A percentile compares a stretch with the other conserved stretches of the same genome.
These are phyloP conservation scores for Melanogrammus aeglefinus DNA, from an alignment of 2,797 vertebrate genomes.

Conservation along the genomic window DNA sequence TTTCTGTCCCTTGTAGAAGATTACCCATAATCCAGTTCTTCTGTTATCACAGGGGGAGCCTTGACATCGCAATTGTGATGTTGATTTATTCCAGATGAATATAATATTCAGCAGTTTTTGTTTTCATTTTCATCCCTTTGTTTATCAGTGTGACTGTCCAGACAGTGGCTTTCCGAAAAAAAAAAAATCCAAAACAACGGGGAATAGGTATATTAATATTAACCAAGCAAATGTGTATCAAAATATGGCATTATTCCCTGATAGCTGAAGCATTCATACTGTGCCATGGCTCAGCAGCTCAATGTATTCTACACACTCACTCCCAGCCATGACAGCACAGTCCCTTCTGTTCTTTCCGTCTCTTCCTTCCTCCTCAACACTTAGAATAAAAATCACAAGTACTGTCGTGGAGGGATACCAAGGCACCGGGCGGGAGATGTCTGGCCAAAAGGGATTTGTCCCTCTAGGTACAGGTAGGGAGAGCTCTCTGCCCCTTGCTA, in stretches of 20 bases:
- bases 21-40: background rate
- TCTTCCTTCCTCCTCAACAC: slow-evolving; percentile 61
- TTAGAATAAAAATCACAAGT: slow-evolving; percentile 77
- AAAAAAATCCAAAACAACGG: slow-evolving; percentile 4
- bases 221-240: slow-evolving; percentile 68
- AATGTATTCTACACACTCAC: slow-evolving; percentile 71
- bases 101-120: background rate
- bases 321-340: slow-evolving; percentile 67
- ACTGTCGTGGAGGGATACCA: slow-evolving; percentile 74
- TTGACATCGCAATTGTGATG: background rate
- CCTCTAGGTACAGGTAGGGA: slow-evolving; percentile 84
- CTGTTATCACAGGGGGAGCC: slow-evolving; percentile 2
- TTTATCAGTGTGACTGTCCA: slow-evolving; percentile 3
- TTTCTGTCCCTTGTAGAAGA: background rate
- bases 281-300: slow-evolving; percentile 68
- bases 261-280: slow-evolving; percentile 72
- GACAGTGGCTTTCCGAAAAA: slow-evolving; percentile 10
- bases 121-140: background rate
- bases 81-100: slow-evolving; percentile 6
- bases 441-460: slow-evolving; percentile 95
- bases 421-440: slow-evolving; percentile 81
- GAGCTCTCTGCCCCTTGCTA: slow-evolving; percentile 67
- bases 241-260: slow-evolving; percentile 74
- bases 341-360: slow-evolving; percentile 61
- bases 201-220: slow-evolving; percentile 65